Evolutionary conservation across 2,113 vertebrate species (phyloP).

Genomic region (Corynorhinus townsendii): DNA sequence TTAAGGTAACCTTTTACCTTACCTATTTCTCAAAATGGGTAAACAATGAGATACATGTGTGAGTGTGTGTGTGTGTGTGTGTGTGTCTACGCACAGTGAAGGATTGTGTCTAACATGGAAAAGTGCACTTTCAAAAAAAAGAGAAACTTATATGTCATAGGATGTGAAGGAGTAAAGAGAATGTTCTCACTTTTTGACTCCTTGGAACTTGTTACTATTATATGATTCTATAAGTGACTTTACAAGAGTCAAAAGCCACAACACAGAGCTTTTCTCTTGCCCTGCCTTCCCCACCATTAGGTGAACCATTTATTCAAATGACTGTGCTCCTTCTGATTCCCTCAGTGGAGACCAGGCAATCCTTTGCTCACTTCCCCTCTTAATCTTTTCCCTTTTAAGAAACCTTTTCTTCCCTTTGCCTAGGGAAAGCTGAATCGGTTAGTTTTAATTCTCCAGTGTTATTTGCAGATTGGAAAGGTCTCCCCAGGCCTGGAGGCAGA

Average conservation of each 20-base stretch:
- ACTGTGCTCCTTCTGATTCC: constrained; percentile 38
- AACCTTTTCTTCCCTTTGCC: constrained; percentile 9
- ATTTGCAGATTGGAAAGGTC: constrained; percentile 50
- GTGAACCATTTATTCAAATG: not conserved
- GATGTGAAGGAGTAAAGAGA: not conserved
- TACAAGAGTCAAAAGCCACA: not conserved
- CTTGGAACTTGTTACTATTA: not conserved
- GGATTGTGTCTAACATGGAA: not conserved
- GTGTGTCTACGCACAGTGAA: not conserved
- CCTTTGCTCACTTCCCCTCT: constrained; percentile 44
- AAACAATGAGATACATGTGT: not conserved
- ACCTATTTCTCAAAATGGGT: not conserved
- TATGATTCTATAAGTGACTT: not conserved
- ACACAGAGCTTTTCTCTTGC: not conserved
- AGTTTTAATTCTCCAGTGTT: constrained; percentile 64
- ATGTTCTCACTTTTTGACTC: not conserved
- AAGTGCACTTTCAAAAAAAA: not conserved
- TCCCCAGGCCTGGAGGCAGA: constrained; percentile 48
- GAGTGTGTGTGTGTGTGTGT: not conserved
- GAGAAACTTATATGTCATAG: not conserved
- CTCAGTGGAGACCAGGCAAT: constrained; percentile 31
- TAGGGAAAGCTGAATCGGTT: constrained; percentile 45
- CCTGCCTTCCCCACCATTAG: not conserved
- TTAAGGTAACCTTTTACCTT: not conserved
- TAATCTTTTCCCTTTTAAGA: constrained; percentile 64